These are phyloP conservation scores for Mizuhopecten yessoensis DNA, from an alignment of 1,140 invertebrate genomes.

Conservation along the genomic window DNA sequence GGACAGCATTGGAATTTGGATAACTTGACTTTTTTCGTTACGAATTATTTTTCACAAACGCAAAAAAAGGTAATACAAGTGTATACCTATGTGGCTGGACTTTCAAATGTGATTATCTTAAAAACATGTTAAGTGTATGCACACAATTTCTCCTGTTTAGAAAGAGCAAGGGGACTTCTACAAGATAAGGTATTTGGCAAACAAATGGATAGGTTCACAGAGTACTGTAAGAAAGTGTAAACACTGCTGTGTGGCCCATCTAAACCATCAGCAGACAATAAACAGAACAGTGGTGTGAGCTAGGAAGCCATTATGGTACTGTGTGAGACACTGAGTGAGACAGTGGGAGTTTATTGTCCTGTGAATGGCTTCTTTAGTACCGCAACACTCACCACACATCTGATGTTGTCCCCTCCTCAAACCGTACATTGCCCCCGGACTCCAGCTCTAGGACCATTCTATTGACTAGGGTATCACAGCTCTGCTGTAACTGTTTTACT, in stretches of 20 bases:
- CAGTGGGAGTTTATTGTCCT: neutral
- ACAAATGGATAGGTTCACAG: neutral
- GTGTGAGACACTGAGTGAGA: neutral
- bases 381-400: constrained; percentile 78
- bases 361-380: neutral
- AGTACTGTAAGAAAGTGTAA: neutral
- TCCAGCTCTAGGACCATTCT: constrained; percentile 81
- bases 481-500: constrained; percentile 60
- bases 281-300: neutral
- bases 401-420: constrained; percentile 79
- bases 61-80: too few species aligned
- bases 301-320: neutral
- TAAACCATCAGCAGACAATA: neutral
- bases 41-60: too few species aligned
- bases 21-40: too few species aligned
- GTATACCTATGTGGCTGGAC: too few species aligned
- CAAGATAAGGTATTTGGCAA: too few species aligned
- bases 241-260: neutral
- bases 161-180: too few species aligned
- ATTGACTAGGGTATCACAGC: constrained; percentile 71
- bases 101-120: too few species aligned
- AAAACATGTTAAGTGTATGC: too few species aligned
- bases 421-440: constrained; percentile 82
- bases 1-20: too few species aligned
- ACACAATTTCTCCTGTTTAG: too few species aligned